Evolutionary conservation across 2,797 vertebrate species (phyloP), one percentile per base, ranked within the genome.

Genomic region (Etheostoma nigrum): DNA sequence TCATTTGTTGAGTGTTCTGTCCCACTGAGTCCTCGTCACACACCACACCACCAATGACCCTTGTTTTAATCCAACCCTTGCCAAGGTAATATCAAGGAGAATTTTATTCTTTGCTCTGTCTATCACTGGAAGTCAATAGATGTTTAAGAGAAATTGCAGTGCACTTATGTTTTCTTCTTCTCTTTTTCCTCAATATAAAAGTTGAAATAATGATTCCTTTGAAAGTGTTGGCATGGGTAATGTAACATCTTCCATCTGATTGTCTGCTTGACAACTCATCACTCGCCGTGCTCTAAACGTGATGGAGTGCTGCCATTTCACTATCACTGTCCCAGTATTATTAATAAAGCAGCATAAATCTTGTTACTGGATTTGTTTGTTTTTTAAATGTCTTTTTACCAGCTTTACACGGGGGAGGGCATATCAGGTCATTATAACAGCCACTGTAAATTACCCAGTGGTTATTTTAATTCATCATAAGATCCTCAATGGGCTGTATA

Each of bases 291-390:
- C 84, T 87, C 84, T 82, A 81, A 85, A 86, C 33, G 52, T 92
- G 90, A 93, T 93, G 85, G 84, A 94, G 88, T 62, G 78, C 84
- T 87, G 91, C 86, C 89, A 89, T 90, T 90, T 92, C 67, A 69
- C 87, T 84, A 85, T 89, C 91, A 90, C 87, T 84, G 82, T 90
- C 79, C 79, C 59, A 2, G 63, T 78, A 75, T 88, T 86, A 91
- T 92, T 81, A 88, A 91, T 90, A 92, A 90, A 81, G 72, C 79
- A 5, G 75, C 67, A 88, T 92, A 87, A 92, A 93, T 93, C 91
- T 86, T 49, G 30, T 70, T 91, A 91, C 93, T 92, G 89, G 88
- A 91, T 93, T 90, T 94, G 89, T 91, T 94, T 92, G 79, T 89
- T 90, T 91, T 75, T 91, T 87, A 71, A 9, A 90, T 89, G 75